Conservation (phyloP, 2,797 vertebrate species). For the Chrysolophus pictus region DNA sequence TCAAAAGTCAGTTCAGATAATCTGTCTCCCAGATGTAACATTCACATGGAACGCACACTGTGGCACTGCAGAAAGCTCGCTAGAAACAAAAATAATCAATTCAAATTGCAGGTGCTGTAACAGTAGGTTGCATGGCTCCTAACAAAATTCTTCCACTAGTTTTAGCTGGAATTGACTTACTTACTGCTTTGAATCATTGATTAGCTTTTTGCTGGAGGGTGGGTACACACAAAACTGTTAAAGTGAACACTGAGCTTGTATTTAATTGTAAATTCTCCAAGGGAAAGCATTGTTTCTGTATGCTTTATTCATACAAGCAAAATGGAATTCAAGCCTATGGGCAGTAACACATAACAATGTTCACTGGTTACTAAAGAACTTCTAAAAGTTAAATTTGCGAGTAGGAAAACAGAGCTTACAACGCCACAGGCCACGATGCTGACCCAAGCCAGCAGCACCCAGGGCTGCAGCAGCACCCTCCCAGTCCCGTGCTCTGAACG, state of each 20-base stretch:
- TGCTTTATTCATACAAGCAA: neutral
- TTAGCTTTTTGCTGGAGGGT: neutral
- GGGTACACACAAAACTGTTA: neutral
- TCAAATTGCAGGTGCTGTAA: neutral
- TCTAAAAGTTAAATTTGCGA: neutral
- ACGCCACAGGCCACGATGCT: neutral
- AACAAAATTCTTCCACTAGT: neutral
- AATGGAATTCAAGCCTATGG: neutral
- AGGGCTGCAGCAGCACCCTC: neutral
- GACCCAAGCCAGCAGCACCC: neutral
- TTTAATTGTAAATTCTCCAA: neutral
- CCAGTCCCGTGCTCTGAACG: neutral
- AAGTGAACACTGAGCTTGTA: neutral
- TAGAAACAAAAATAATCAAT: neutral
- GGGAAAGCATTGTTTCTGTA: neutral
- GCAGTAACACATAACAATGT: neutral
- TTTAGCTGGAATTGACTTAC: neutral
- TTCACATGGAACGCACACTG: accelerated
- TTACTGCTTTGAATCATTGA: neutral
- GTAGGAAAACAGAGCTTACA: neutral
- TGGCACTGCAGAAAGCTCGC: neutral
- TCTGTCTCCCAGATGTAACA: neutral
- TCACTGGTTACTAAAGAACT: neutral
- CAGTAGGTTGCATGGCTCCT: neutral
- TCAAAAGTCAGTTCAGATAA: neutral